A percentile compares a stretch with the other conserved stretches of the same genome.
Evolutionary conservation across 2,797 vertebrate genomes (phyloP).

Genomic region (Caiman crocodilus): DNA sequence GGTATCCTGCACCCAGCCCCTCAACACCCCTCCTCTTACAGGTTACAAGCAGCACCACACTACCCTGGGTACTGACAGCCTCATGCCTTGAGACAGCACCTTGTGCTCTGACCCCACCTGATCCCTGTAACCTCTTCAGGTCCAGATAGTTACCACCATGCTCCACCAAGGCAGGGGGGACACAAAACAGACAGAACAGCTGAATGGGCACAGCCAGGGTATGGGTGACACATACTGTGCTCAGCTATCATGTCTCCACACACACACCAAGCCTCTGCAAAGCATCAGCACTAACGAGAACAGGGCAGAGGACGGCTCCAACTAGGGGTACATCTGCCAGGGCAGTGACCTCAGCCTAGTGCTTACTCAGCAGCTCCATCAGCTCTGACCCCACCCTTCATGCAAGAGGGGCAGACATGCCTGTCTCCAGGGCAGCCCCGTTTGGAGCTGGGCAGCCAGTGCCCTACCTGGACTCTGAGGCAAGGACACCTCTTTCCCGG

Average conservation of each 20-base stretch:
- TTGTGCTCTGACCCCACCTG: background rate
- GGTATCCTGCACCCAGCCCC: background rate
- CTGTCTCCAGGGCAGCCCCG: no score
- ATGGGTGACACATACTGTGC: background rate
- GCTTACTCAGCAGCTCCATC: background rate
- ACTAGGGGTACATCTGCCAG: no score
- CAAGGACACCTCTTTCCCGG: constrained; percentile 75
- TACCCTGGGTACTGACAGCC: background rate
- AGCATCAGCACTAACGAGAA: background rate
- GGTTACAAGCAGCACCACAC: no score
- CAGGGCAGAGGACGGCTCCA: background rate
- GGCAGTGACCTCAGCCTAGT: background rate
- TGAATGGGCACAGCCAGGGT: background rate
- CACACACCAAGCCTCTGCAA: background rate
- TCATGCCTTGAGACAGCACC: background rate
- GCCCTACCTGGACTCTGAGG: constrained; percentile 88
- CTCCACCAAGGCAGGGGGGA: constrained; percentile 14
- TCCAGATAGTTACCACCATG: background rate
- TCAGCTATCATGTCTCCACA: background rate
- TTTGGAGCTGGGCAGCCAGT: background rate
- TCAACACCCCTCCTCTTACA: background rate
- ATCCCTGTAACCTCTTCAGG: background rate
- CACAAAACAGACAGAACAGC: fast-evolving
- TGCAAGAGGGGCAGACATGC: no score
- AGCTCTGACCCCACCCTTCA: no score